phyloP scores from a whole-genome alignment of 2,797 vertebrate genomes.

The Etheostoma perlongum region DNA sequence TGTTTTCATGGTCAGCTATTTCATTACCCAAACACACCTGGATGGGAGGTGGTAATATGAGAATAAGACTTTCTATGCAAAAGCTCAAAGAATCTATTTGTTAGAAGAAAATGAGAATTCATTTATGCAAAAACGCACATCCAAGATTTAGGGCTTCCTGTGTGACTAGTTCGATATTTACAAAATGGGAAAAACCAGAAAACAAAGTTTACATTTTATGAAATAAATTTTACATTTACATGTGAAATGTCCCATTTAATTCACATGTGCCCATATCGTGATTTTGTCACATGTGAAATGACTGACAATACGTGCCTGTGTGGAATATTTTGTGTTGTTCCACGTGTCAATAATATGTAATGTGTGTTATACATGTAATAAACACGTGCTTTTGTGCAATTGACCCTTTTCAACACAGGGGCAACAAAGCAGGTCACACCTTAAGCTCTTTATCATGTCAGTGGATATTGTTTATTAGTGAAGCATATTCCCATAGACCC shows the following conservation, averaged over 20 bases:
- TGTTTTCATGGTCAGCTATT: not conserved
- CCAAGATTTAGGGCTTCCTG: not conserved
- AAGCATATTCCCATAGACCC: not conserved
- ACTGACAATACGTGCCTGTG: fast-evolving
- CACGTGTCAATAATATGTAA: no score
- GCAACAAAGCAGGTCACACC: not conserved
- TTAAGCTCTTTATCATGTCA: slow-evolving; percentile 1
- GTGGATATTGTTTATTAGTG: not conserved
- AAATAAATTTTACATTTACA: no score
- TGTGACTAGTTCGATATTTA: not conserved
- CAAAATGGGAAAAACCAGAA: no score
- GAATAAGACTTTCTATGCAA: not conserved
- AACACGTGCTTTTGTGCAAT: not conserved
- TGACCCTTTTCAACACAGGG: not conserved
- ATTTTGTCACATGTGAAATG: not conserved
- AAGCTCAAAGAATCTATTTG: not conserved
- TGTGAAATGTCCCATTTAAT: not conserved
- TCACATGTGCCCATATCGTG: not conserved
- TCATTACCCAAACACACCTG: not conserved
- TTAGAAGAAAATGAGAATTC: not conserved
- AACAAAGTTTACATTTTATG: no score
- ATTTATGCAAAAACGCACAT: not conserved
- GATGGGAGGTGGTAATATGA: not conserved
- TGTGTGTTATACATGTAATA: not conserved
- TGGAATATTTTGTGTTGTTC: not conserved